Percentiles rank a stretch among this genome's conserved stretches.
phyloP scores from a whole-genome alignment of 92 coral and sea anemone genomes.

The Anthopleura xanthogrammica region DNA sequence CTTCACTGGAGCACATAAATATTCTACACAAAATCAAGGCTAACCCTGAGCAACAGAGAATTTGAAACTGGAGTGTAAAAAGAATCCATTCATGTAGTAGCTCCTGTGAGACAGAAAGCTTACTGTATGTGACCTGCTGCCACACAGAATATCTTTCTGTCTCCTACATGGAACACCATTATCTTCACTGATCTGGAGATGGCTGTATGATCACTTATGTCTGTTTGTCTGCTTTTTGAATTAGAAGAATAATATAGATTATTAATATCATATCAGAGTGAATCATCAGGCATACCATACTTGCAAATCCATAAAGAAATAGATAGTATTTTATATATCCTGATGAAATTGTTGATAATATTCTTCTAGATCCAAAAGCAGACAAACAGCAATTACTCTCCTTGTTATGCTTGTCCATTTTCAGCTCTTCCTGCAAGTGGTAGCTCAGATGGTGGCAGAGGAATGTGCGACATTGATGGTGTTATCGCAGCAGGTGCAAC shows the following conservation, averaged over 20 bases:
- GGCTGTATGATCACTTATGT: background rate
- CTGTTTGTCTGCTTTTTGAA: background rate
- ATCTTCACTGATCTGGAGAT: background rate
- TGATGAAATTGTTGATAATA: background rate
- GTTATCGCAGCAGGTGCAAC: slow-evolving; percentile 75
- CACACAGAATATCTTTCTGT: background rate
- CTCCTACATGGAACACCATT: background rate
- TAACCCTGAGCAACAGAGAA: background rate
- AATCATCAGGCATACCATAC: background rate
- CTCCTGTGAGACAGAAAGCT: slow-evolving; percentile 7
- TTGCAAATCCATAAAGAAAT: background rate
- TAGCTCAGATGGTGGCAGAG: slow-evolving; percentile 75
- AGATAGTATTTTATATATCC: background rate
- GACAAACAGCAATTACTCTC: background rate
- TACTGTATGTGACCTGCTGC: background rate
- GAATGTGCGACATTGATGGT: slow-evolving; percentile 81
- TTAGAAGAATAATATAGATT: background rate
- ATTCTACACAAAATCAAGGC: too few species aligned
- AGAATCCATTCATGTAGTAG: background rate
- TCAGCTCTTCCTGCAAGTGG: slow-evolving; percentile 62
- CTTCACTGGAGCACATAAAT: too few species aligned
- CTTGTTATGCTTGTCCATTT: slow-evolving; percentile 27
- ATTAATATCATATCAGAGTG: background rate
- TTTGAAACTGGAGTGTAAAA: too few species aligned
- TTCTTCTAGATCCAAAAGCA: background rate